Evolutionary conservation across 1,140 invertebrate genomes (phyloP).

Genomic region (Aphelenchoides besseyi): DNA sequence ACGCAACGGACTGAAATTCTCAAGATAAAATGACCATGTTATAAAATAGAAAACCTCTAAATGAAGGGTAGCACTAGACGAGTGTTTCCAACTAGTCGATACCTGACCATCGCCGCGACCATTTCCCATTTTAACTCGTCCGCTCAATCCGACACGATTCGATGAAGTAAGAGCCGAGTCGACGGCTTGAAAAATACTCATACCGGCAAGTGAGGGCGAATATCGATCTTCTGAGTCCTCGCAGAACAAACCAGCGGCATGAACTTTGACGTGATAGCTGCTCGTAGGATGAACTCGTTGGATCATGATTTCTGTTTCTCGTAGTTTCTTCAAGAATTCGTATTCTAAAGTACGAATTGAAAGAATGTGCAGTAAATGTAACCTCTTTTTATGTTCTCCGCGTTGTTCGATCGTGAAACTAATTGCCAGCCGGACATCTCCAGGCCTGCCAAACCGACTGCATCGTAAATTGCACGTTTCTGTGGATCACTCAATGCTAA

Average conservation of each 20-base stretch:
- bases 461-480: slow-evolving; percentile 57
- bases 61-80: slow-evolving; percentile 19
- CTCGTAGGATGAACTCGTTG: slow-evolving; percentile 50
- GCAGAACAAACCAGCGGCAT: slow-evolving; percentile 41
- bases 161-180: slow-evolving; percentile 48
- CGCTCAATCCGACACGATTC: slow-evolving; percentile 47
- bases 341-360: slow-evolving; percentile 43
- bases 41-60: slow-evolving; percentile 41
- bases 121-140: slow-evolving; percentile 46
- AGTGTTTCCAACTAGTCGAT: slow-evolving; percentile 43
- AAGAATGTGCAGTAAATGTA: slow-evolving; percentile 12
- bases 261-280: slow-evolving; percentile 49
- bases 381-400: slow-evolving; percentile 42
- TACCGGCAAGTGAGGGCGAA: slow-evolving; percentile 42
- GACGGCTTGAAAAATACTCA: slow-evolving; percentile 51
- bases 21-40: neutral
- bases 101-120: slow-evolving; percentile 52
- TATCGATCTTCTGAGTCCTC: slow-evolving; percentile 36
- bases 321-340: slow-evolving; percentile 55
- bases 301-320: slow-evolving; percentile 60
- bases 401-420: slow-evolving; percentile 45
- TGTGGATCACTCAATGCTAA: slow-evolving; percentile 54
- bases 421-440: slow-evolving; percentile 53
- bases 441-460: slow-evolving; percentile 53
- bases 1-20: slow-evolving; percentile 34